Conservation (phyloP, 1,140 invertebrate genomes). For the Hylyphantes graminicola region DNA sequence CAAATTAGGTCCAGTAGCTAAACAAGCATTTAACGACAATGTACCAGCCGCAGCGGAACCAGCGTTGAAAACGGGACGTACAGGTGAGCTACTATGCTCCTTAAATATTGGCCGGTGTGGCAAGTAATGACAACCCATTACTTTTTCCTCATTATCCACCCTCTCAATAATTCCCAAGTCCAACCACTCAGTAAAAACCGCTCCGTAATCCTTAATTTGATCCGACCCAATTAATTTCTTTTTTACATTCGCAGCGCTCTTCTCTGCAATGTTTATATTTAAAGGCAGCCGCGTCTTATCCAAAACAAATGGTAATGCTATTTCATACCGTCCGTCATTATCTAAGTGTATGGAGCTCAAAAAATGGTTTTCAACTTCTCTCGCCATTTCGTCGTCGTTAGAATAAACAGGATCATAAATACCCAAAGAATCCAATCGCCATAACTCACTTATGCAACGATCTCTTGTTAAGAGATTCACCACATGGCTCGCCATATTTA, state of each 20-base stretch:
- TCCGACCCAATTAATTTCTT: conserved; percentile 12
- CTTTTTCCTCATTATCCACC: not conserved
- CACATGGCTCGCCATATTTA: not conserved
- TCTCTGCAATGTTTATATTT: conserved; percentile 10
- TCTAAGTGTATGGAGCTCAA: conserved; percentile 4
- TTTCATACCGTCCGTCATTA: conserved; percentile 10
- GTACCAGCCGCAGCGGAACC: not conserved
- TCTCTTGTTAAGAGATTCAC: not conserved
- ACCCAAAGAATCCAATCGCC: conserved; percentile 20
- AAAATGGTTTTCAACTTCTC: conserved; percentile 27
- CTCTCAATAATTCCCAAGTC: conserved; percentile 17
- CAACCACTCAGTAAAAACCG: conserved; percentile 26
- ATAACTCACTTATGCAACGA: conserved; percentile 4
- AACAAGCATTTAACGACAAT: conserved; percentile 27
- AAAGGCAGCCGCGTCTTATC: not conserved
- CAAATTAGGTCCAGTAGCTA: conserved; percentile 33
- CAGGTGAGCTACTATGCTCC: conserved; percentile 13
- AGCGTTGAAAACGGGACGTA: conserved; percentile 32
- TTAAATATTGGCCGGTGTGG: conserved; percentile 24
- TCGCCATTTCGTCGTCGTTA: not conserved
- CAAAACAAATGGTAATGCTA: conserved; percentile 19
- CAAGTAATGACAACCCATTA: conserved; percentile 5
- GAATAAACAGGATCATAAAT: conserved; percentile 3
- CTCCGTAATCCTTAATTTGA: not conserved
- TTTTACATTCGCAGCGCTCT: conserved; percentile 3